Conservation (phyloP, 1,140 invertebrate species). For the Liolophura sinensis region DNA sequence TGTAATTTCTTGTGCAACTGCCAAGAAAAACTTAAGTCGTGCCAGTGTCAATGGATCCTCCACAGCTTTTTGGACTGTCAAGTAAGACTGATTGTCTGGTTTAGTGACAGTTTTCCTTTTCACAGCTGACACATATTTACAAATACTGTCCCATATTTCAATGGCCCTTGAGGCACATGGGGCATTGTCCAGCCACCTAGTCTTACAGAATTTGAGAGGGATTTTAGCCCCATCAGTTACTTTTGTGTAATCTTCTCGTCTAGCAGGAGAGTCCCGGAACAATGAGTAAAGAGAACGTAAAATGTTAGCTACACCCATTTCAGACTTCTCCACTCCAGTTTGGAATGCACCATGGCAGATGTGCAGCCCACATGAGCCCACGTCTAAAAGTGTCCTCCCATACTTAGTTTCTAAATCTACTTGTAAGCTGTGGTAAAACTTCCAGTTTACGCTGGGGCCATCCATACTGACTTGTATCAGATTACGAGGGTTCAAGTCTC, state of each 20-base stretch:
- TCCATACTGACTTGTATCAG: conserved; percentile 31
- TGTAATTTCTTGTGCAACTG: conserved; percentile 5
- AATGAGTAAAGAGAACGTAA: conserved; percentile 16
- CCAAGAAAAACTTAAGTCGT: conserved; percentile 17
- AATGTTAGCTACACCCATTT: conserved; percentile 14
- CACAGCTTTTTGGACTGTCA: background rate
- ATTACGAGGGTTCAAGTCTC: conserved; percentile 7
- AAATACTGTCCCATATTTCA: conserved; percentile 4
- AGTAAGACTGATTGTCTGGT: conserved; percentile 12
- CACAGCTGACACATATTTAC: conserved; percentile 6
- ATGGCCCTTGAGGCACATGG: conserved; percentile 9
- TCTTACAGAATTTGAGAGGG: conserved; percentile 18
- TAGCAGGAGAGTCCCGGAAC: conserved; percentile 19
- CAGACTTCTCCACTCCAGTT: conserved; percentile 11
- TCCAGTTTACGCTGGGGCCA: conserved; percentile 33
- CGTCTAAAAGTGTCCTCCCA: conserved; percentile 13
- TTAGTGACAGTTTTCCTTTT: conserved; percentile 4
- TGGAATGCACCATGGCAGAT: conserved; percentile 23
- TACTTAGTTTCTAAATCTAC: conserved; percentile 5
- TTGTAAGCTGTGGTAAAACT: conserved; percentile 12
- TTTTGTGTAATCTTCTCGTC: conserved; percentile 15
- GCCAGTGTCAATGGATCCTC: conserved; percentile 4
- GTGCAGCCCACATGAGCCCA: conserved; percentile 33
- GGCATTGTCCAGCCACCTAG: conserved; percentile 22
- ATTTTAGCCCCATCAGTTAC: conserved; percentile 14